Conservation (phyloP, 2,888 invertebrate species). For the Brachypalpus laphriformis region DNA sequence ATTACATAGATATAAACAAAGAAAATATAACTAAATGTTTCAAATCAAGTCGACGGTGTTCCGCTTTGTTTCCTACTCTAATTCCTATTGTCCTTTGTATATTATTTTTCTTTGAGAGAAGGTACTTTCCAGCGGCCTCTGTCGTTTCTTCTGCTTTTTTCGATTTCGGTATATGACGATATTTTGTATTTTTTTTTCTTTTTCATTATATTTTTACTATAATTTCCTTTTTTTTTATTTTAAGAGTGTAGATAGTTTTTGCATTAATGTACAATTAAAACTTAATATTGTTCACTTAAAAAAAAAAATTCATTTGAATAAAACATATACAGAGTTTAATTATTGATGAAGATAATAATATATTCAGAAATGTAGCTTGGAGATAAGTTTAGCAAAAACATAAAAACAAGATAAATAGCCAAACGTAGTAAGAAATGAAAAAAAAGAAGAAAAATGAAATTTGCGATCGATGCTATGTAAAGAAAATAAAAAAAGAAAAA, state of each 20-base stretch:
- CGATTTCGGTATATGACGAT: constrained; percentile 24
- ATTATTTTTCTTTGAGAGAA: constrained; percentile 32
- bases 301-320: constrained; percentile 40
- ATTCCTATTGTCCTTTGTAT: constrained; percentile 43
- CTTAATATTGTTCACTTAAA: constrained; percentile 44
- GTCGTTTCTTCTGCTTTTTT: constrained; percentile 22
- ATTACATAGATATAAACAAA: constrained; percentile 39
- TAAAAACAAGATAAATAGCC: constrained; percentile 34
- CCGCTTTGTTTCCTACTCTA: constrained; percentile 14
- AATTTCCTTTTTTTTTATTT: constrained; percentile 45
- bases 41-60: constrained; percentile 38
- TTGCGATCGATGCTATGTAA: constrained; percentile 47
- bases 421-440: constrained; percentile 45
- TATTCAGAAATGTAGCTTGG: constrained; percentile 29
- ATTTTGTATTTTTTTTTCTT: constrained; percentile 32
- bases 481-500: constrained; percentile 24
- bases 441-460: constrained; percentile 23
- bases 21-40: constrained; percentile 54
- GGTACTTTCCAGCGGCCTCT: background rate
- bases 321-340: constrained; percentile 27
- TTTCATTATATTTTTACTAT: constrained; percentile 19
- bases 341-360: constrained; percentile 16
- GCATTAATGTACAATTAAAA: constrained; percentile 64
- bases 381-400: constrained; percentile 21
- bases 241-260: constrained; percentile 70